Evolutionary conservation across 2,113 vertebrate species (phyloP), one percentile per base, ranked within the genome.

Genomic region (Raja brachyura): DNA sequence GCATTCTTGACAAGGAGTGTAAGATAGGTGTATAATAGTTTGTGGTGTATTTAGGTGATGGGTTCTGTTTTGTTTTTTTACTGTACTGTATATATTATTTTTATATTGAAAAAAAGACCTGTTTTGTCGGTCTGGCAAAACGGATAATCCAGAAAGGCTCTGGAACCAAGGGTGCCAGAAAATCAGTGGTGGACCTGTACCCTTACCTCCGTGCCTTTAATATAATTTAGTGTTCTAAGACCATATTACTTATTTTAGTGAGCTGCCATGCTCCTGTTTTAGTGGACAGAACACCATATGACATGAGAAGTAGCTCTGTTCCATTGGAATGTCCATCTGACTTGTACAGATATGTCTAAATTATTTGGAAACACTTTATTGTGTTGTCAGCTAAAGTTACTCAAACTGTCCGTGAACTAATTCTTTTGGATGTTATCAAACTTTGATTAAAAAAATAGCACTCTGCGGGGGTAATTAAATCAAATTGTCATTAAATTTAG

Each of bases 401-500:
- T 92, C 39, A 92, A 39, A 92, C 33, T 88, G 59, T 88, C 83
- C 28, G 83, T n/a, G 28, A 63, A 88, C 16, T 88, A 16, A 31
- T 63, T 63, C 28, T 63, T 88, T 88, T 88, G 28, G 11, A 66
- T 66, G n/a, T 63, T 63, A 6, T n/a, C n/a, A 63, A 6, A 31
- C 83, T 63, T 88, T 33, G 13, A 31, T n/a, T n/a, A 28, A 28
- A 63, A 63, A 61, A 86, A 56, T 31, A 86, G 28, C 59, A 66
- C 56, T 63, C 83, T 3, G 14, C 18, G 59, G 28, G n/a, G 83
- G n/a, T 16, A 54, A 68, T 54, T 39, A 22, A 92, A 92, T 92
- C 88, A 92, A 92, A 74, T 73, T 39, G 63, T 92, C 48, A 73
- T 92, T 73, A 92, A 92, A 92, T 54, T 92, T 63, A 88, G 83